Percentiles rank a stretch among this genome's conserved stretches.
Conservation (phyloP, 2,888 invertebrate species). For the Heliconius hortense region DNA sequence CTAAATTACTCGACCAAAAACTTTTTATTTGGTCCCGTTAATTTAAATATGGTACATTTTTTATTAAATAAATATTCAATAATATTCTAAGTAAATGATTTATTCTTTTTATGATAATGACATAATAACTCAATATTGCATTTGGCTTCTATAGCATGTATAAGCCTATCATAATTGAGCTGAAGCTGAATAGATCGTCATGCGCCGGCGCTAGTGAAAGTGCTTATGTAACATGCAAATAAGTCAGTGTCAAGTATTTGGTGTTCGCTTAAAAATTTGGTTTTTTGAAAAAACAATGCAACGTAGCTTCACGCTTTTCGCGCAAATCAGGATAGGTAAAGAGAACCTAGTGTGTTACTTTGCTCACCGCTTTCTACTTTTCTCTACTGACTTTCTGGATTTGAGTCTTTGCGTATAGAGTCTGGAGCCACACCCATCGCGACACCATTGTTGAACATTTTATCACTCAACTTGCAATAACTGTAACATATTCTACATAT, state of each 20-base stretch:
- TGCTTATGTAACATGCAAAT: conserved; percentile 51
- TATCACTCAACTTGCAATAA: no score
- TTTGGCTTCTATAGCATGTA: conserved; percentile 5
- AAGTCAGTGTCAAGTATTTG: conserved; percentile 35
- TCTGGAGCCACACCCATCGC: no score
- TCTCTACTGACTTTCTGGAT: no score
- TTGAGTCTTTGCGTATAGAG: no score
- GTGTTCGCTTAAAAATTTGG: neutral
- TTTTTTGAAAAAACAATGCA: neutral
- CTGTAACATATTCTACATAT: no score
- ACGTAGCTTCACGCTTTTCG: neutral
- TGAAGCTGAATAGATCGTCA: conserved; percentile 34
- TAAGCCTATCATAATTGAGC: conserved; percentile 15
- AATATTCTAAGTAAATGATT: neutral
- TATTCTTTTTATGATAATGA: neutral
- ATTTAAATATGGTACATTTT: neutral
- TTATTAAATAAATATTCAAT: neutral
- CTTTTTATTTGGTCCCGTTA: neutral
- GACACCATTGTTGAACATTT: no score
- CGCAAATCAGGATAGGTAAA: no score
- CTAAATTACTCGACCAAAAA: neutral
- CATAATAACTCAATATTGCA: neutral
- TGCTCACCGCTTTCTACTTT: no score
- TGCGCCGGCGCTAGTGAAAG: conserved; percentile 59
- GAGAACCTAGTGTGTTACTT: no score